phyloP scores from a whole-genome alignment of 2,797 vertebrate genomes.

The Sebastes hopkinsi region DNA sequence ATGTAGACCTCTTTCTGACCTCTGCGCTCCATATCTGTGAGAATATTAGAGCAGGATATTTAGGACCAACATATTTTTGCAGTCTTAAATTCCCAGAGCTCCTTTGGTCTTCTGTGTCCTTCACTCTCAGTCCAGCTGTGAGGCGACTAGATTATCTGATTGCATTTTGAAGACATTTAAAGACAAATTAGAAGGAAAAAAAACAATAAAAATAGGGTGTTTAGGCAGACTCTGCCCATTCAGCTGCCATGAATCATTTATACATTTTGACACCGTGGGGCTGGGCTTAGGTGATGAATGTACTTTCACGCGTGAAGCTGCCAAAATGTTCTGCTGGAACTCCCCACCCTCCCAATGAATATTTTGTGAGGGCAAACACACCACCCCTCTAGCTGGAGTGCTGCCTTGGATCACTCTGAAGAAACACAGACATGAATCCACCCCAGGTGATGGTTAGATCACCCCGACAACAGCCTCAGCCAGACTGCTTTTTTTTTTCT shows the following conservation, averaged over 20 bases:
- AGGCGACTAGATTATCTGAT: too few relatives aligned
- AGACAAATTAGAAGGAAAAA: background rate
- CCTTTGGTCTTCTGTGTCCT: background rate
- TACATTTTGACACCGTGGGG: slow-evolving; percentile 40
- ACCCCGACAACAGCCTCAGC: slow-evolving; percentile 52
- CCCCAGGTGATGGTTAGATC: slow-evolving; percentile 67
- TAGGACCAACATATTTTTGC: background rate
- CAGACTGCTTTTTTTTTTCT: slow-evolving; percentile 6
- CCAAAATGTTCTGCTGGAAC: slow-evolving; percentile 52
- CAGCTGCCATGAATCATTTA: slow-evolving; percentile 47
- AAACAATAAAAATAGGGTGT: slow-evolving; percentile 4
- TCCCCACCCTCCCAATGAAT: slow-evolving; percentile 38
- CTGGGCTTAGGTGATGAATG: slow-evolving; percentile 43
- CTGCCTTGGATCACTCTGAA: slow-evolving; percentile 64
- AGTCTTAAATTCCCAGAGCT: background rate
- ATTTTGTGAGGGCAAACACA: slow-evolving; percentile 55
- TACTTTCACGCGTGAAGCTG: slow-evolving; percentile 50
- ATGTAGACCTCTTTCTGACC: background rate
- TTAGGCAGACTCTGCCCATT: slow-evolving; percentile 17
- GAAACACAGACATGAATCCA: slow-evolving; percentile 65
- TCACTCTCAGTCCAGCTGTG: slow-evolving; percentile 1
- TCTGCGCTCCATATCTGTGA: slow-evolving; percentile 4
- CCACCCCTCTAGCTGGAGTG: slow-evolving; percentile 50
- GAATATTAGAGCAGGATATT: slow-evolving; percentile 4
- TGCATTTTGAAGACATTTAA: slow-evolving; percentile 3